A percentile compares a stretch with the other conserved stretches of the same genome.
phyloP scores from a whole-genome alignment of 1,140 invertebrate genomes.

The Diorhabda elongata region DNA sequence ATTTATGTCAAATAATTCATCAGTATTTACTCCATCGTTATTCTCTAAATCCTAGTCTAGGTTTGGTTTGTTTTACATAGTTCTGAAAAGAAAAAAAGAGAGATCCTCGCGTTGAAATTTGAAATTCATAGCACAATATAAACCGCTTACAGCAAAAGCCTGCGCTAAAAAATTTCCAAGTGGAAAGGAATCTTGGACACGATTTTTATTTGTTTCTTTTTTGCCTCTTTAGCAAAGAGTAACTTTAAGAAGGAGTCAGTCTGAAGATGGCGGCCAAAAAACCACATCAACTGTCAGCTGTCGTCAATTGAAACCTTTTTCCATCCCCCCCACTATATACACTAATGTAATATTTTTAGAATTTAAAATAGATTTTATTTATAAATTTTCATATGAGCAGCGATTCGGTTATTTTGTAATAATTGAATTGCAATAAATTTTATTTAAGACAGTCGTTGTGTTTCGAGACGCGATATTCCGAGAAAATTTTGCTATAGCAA shows the following conservation, averaged over 20 bases:
- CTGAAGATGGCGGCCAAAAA: slow-evolving; percentile 25
- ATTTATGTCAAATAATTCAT: too few relatives aligned
- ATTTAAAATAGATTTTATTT: slow-evolving; percentile 37
- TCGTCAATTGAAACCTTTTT: slow-evolving; percentile 27
- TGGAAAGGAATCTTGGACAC: slow-evolving; percentile 35
- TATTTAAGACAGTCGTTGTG: background rate
- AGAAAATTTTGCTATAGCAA: slow-evolving; percentile 7
- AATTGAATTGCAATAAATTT: slow-evolving; percentile 37
- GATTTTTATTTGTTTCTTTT: slow-evolving; percentile 37
- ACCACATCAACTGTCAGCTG: slow-evolving; percentile 33
- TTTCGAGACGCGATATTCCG: slow-evolving; percentile 26
- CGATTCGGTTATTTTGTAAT: slow-evolving; percentile 45
- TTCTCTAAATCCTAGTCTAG: too few relatives aligned
- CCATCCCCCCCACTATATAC: slow-evolving; percentile 33
- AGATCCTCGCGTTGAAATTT: background rate
- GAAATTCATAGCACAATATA: background rate
- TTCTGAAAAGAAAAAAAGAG: too few relatives aligned
- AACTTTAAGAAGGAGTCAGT: slow-evolving; percentile 36
- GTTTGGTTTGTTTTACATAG: too few relatives aligned
- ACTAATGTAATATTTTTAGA: slow-evolving; percentile 37
- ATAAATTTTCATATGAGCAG: slow-evolving; percentile 36
- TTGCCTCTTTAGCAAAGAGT: slow-evolving; percentile 30
- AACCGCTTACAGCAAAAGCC: background rate
- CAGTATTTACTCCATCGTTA: too few relatives aligned
- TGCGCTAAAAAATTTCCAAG: background rate